Conservation (phyloP, 1,140 invertebrate genomes). For the Eumaeus atala region DNA sequence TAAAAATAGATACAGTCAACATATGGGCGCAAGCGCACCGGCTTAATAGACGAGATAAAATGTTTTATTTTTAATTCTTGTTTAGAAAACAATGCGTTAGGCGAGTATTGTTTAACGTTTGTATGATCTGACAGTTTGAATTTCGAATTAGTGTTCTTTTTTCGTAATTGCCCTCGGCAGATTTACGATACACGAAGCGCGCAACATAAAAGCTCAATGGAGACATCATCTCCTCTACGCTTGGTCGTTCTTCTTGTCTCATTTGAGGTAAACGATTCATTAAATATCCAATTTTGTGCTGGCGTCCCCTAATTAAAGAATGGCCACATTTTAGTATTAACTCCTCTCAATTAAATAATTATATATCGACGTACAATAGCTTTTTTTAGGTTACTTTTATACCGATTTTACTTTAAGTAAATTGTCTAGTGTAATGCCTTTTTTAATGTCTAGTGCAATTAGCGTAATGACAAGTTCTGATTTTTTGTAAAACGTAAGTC, state of each 20-base stretch:
- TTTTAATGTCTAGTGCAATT: too few relatives aligned
- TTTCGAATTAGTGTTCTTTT: slow-evolving; percentile 25
- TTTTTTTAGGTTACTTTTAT: neutral
- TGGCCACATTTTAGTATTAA: neutral
- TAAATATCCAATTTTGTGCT: slow-evolving; percentile 27
- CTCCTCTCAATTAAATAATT: neutral
- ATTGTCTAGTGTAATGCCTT: too few relatives aligned
- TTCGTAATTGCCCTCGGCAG: slow-evolving; percentile 25
- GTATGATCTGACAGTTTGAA: slow-evolving; percentile 25
- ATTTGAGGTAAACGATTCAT: slow-evolving; percentile 26
- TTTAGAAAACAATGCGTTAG: slow-evolving; percentile 62
- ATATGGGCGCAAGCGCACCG: slow-evolving; percentile 28
- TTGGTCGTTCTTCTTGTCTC: slow-evolving; percentile 16
- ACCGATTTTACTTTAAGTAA: neutral
- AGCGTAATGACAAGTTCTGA: too few relatives aligned
- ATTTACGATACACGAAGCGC: slow-evolving; percentile 23
- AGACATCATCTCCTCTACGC: slow-evolving; percentile 11
- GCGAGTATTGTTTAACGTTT: slow-evolving; percentile 32
- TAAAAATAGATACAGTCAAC: slow-evolving; percentile 58
- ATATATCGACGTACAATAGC: neutral
- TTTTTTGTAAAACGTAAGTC: too few relatives aligned
- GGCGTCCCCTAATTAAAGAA: neutral
- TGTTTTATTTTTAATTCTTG: slow-evolving; percentile 43
- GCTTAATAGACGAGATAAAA: slow-evolving; percentile 25
- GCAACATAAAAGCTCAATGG: slow-evolving; percentile 16